phyloP scores from a whole-genome alignment of 2,113 vertebrate genomes.

The Strix uralensis region DNA sequence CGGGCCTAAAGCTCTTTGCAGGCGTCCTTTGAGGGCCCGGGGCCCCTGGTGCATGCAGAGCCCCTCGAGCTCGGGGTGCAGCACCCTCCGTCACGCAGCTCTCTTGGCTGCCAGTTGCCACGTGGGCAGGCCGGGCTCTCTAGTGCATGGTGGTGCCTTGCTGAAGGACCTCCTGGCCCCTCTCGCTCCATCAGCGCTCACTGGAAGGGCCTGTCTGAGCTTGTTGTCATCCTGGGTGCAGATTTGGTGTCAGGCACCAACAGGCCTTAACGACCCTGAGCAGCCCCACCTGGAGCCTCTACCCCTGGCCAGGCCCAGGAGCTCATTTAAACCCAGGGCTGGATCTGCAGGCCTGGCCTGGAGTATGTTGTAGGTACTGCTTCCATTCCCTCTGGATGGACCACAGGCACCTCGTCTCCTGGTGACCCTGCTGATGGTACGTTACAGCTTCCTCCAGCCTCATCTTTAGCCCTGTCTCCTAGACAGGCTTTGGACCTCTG shows the following conservation, averaged over 20 bases:
- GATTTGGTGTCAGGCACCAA: too few relatives aligned
- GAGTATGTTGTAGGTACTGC: rapidly evolving
- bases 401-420: rapidly evolving
- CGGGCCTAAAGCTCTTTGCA: neutral
- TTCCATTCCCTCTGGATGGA: too few relatives aligned
- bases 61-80: rapidly evolving
- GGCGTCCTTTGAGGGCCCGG: rapidly evolving
- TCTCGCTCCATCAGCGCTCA: rapidly evolving
- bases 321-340: neutral
- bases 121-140: neutral
- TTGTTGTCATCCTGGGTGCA: neutral
- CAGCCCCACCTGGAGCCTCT: neutral
- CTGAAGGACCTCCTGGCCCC: neutral
- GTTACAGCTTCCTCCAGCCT: too few relatives aligned
- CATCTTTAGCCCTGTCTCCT: neutral
- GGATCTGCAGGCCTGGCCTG: rapidly evolving
- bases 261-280: neutral
- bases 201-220: neutral
- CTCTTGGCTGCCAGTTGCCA: neutral
- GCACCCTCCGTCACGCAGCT: rapidly evolving
- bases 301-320: neutral
- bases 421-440: rapidly evolving
- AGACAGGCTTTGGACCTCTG: neutral
- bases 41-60: rapidly evolving
- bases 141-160: rapidly evolving